A percentile compares a stretch with the other conserved stretches of the same genome.
These are phyloP conservation scores for Drosophila nigrodunni DNA, from an alignment of 1,140 invertebrate species.

Conservation along the genomic window DNA sequence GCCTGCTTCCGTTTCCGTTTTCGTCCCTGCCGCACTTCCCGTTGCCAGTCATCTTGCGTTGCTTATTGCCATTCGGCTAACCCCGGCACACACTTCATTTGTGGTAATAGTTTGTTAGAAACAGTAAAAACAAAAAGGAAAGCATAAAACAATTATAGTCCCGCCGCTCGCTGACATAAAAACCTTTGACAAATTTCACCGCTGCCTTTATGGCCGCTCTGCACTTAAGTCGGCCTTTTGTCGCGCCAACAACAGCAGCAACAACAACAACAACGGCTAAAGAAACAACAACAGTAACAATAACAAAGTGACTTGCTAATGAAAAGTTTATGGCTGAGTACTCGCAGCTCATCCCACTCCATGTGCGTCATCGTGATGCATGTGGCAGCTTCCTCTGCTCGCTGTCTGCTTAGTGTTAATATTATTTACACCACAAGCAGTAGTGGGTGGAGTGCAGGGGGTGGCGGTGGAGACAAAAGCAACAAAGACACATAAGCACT, in stretches of 20 bases:
- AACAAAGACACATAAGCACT: constrained; percentile 73
- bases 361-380: constrained; percentile 6
- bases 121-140: constrained; percentile 68
- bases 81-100: constrained; percentile 65
- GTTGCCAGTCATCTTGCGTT: constrained; percentile 1
- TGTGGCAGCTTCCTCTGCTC: constrained; percentile 16
- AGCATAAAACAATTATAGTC: constrained; percentile 81
- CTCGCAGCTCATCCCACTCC: not conserved
- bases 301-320: constrained; percentile 75
- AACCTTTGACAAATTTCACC: constrained; percentile 76
- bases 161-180: constrained; percentile 71
- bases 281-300: constrained; percentile 28
- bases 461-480: constrained; percentile 39
- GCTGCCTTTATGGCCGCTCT: constrained; percentile 47
- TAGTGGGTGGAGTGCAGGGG: not conserved
- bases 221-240: constrained; percentile 60
- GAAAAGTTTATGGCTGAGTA: constrained; percentile 73
- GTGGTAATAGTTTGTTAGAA: constrained; percentile 67
- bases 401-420: constrained; percentile 68
- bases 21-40: not conserved
- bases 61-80: constrained; percentile 31
- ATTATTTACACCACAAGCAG: constrained; percentile 65
- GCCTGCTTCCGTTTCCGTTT: not conserved
- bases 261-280: constrained; percentile 33
- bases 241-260: constrained; percentile 40